phyloP scores from a whole-genome alignment of 2,113 vertebrate genomes.

The Petroica traversi region DNA sequence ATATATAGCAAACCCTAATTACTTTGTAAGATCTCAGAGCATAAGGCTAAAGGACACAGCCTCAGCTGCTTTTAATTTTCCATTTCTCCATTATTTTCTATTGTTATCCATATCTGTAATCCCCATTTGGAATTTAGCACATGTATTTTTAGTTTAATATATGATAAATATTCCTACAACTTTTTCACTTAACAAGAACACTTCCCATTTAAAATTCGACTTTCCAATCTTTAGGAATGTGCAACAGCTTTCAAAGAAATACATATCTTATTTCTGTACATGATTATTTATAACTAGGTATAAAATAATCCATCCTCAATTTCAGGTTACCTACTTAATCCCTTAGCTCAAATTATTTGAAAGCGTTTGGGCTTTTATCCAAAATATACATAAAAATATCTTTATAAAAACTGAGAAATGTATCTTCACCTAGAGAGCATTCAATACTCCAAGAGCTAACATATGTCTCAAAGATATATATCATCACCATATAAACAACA shows the following conservation, averaged over 20 bases:
- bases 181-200: background rate
- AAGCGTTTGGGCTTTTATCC: constrained; percentile 18
- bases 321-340: constrained; percentile 27
- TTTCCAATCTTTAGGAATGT: background rate
- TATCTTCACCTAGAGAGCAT: constrained; percentile 44
- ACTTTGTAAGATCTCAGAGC: background rate
- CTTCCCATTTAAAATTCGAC: background rate
- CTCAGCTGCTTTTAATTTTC: background rate
- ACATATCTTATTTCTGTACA: background rate
- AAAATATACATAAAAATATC: constrained; percentile 54
- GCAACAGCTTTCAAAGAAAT: background rate
- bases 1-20: background rate
- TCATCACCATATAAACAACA: constrained; percentile 48
- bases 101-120: background rate
- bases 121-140: background rate
- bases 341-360: constrained; percentile 25
- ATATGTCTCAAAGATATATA: constrained; percentile 43
- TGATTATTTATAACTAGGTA: background rate
- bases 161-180: background rate
- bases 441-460: constrained; percentile 44
- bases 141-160: background rate
- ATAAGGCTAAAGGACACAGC: background rate
- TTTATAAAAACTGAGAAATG: constrained; percentile 34
- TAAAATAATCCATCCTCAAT: constrained; percentile 17
- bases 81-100: background rate